Conservation (phyloP, 2,888 invertebrate species). For the Callyntrura guangdongensis region DNA sequence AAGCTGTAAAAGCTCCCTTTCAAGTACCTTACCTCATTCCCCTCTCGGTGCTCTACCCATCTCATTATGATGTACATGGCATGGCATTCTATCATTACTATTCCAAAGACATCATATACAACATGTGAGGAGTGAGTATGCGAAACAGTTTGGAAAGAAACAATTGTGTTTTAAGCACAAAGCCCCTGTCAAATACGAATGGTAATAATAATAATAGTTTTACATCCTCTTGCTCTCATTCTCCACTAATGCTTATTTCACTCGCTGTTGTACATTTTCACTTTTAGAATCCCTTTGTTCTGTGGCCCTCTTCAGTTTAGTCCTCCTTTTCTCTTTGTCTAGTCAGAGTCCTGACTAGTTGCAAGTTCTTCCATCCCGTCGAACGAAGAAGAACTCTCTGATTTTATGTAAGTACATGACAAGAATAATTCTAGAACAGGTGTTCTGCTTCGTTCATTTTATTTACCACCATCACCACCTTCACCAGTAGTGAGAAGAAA, state of each 20-base stretch:
- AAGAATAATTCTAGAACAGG: constrained; percentile 78
- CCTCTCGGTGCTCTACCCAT: constrained; percentile 14
- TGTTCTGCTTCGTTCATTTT: constrained; percentile 74
- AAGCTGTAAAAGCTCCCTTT: background rate
- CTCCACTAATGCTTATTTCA: constrained; percentile 11
- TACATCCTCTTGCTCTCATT: constrained; percentile 16
- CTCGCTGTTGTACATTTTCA: constrained; percentile 31
- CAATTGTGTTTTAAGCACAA: constrained; percentile 36
- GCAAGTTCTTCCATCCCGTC: background rate
- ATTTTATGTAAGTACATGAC: constrained; percentile 68
- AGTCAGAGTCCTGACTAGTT: background rate
- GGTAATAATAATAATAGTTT: constrained; percentile 40
- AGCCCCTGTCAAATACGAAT: constrained; percentile 23
- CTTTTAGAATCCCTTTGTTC: constrained; percentile 44
- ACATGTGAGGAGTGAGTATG: background rate
- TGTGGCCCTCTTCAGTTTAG: background rate
- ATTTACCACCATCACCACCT: constrained; percentile 62
- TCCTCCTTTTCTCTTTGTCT: background rate
- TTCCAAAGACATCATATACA: background rate
- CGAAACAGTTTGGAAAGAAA: background rate
- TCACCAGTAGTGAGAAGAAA: background rate
- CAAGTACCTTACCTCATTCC: background rate
- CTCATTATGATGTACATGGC: constrained; percentile 58
- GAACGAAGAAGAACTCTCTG: constrained; percentile 12
- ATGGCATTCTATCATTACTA: constrained; percentile 41